Evolutionary conservation across 2,797 vertebrate genomes (phyloP), one percentile per base, ranked within the genome.

Genomic region (Amblyopsis hoosieri): DNA sequence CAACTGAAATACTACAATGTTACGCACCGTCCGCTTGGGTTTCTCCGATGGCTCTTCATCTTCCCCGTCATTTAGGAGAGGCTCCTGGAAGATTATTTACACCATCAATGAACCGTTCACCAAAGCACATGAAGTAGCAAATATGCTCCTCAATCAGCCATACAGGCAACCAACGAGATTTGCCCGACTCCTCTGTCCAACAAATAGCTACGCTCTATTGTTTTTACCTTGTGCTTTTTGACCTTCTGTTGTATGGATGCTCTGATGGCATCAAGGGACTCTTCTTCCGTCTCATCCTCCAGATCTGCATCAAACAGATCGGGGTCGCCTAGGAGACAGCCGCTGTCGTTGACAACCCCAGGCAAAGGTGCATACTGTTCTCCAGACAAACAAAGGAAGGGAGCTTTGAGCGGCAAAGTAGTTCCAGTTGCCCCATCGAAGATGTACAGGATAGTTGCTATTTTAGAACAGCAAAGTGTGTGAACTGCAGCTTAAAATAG

Each of bases 241-340:
- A 94, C 72, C 84, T 95, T 97, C 59, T 90, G 87, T 82, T 92
- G 96, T 52, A 95, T 82, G 0, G 93, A 91, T 0, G 92, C 90
- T 79, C 94, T 81, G 64, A 98, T 97, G 15, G 93, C 93, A 45
- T 96, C 94, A 49, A 98, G 71, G 0, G 96, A 99, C 76, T 96
- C 91, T 60, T 92, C 95, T 10, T 92, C 94, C 46, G 95, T 94
- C 19, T 93, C 92, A 12, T 94, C 94, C 9, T 90, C 91, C 64
- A 98, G 78, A 46, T 94, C 96, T 2, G 94, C 93, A 59, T 98
- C 96, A 84, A 95, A 99, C 64, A 99, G 93, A 4, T 99, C 96
- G 5, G 91, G 91, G 85, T 99, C 93, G 11, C 90, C 89, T 54
- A 98, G 92, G 33, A 87, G 92, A 87, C 94, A 99, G 1, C 97